Evolutionary conservation across 2,888 invertebrate genomes (phyloP), one percentile per base, ranked within the genome.

Genomic region (Gerosis bhagava): DNA sequence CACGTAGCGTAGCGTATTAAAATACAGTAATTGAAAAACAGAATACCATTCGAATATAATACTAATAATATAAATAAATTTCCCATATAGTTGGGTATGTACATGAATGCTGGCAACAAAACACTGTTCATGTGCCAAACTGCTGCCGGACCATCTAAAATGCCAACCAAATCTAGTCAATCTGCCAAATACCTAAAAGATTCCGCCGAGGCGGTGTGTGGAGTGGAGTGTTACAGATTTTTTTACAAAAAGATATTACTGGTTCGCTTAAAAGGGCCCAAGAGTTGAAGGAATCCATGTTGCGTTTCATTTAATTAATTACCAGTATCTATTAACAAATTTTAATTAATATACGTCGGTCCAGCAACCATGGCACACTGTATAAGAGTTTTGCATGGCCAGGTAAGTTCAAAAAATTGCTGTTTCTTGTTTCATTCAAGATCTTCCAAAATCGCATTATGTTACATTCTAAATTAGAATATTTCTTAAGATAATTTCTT

Each of bases 351-450:
- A 71, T 70, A 72, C 65, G 67, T 59, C 70, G 70, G 84, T 87
- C 84, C 83, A 56, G 81, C 77, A 73, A 91, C 89, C 90, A 94
- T 94, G 94, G 94, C 93, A 88, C 93, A 93, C 91, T 94, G 93
- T 91, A 91, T 91, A 75, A 90, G 93, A 91, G 93, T 94, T 91
- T 91, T 94, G 89, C 93, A 92, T 90, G 92, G 92, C 91, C 93
- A 94, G 91, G 94, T 93, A 90, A 89, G 77, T 74, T 67, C 49
- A 50, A 50, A n/a, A n/a, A n/a, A n/a, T n/a, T n/a, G n/a, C n/a
- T n/a, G n/a, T n/a, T n/a, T n/a, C n/a, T n/a, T n/a, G n/a, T n/a
- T n/a, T n/a, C n/a, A n/a, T n/a, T n/a, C n/a, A n/a, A n/a, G n/a
- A n/a, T n/a, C n/a, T n/a, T n/a, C n/a, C n/a, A n/a, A n/a, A n/a